Percentiles rank a stretch among this genome's conserved stretches.
These are phyloP conservation scores for Propithecus deckenii DNA, from an alignment of 2,797 vertebrate genomes.

Conservation along the genomic window DNA sequence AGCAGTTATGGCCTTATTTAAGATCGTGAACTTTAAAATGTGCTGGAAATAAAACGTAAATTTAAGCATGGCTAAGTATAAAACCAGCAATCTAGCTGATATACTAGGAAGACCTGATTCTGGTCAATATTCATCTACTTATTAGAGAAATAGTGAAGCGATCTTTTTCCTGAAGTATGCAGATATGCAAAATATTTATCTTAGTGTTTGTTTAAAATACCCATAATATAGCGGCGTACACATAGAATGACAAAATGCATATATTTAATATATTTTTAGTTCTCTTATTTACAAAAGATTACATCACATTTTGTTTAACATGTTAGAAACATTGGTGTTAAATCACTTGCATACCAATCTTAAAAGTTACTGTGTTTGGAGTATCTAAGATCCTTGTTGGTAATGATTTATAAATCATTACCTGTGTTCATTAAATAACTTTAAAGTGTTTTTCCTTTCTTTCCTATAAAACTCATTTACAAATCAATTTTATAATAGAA, in stretches of 20 bases:
- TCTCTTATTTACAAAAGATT: not conserved
- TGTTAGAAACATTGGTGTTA: not conserved
- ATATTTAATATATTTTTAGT: not conserved
- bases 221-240: not conserved
- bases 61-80: not conserved
- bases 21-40: not conserved
- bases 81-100: not conserved
- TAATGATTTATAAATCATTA: not conserved
- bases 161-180: not conserved
- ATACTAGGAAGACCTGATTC: not conserved
- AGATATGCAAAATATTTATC: not conserved
- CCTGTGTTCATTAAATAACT: not conserved
- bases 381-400: not conserved
- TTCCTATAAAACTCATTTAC: not conserved
- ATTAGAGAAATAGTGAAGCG: not conserved
- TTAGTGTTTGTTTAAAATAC: not conserved
- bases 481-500: not conserved
- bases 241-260: not conserved
- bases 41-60: not conserved
- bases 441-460: not conserved
- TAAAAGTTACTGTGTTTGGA: not conserved
- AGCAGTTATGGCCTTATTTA: not conserved
- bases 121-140: not conserved
- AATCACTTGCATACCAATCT: not conserved
- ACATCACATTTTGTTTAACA: not conserved